phyloP scores from a whole-genome alignment of 1,140 invertebrate genomes.

The Tigriopus japonicus region DNA sequence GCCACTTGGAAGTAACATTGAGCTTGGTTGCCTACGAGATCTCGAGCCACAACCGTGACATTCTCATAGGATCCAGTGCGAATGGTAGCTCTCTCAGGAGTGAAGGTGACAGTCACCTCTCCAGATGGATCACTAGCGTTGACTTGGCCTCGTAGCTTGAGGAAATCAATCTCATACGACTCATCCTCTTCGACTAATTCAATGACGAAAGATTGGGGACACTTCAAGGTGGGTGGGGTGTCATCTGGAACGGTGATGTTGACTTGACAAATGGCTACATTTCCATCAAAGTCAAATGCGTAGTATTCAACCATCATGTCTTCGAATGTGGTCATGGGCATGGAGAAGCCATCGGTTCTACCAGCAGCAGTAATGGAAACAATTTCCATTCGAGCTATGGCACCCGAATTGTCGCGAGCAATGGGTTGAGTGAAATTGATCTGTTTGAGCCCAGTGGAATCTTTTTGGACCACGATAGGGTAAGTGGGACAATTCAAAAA shows the following conservation, averaged over 20 bases:
- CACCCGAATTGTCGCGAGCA: slow-evolving; percentile 81
- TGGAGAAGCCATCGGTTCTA: slow-evolving; percentile 70
- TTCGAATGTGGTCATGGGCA: slow-evolving; percentile 67
- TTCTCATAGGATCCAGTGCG: slow-evolving; percentile 79
- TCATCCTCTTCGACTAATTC: slow-evolving; percentile 75
- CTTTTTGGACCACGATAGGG: slow-evolving; percentile 69
- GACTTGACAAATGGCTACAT: slow-evolving; percentile 88
- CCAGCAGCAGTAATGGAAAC: slow-evolving; percentile 1
- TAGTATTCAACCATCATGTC: slow-evolving; percentile 85
- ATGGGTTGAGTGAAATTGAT: slow-evolving; percentile 82
- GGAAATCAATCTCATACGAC: slow-evolving; percentile 75
- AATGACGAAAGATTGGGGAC: slow-evolving; percentile 86
- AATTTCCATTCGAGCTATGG: slow-evolving; percentile 72
- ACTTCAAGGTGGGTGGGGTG: slow-evolving; percentile 76
- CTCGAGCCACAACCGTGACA: slow-evolving; percentile 72
- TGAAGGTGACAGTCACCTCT: slow-evolving; percentile 58
- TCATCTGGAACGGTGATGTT: slow-evolving; percentile 77
- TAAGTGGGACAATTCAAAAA: slow-evolving; percentile 89
- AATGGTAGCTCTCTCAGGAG: slow-evolving; percentile 66
- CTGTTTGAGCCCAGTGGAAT: slow-evolving; percentile 59
- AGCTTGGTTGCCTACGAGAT: slow-evolving; percentile 72
- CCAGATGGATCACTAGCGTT: slow-evolving; percentile 75
- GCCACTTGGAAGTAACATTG: slow-evolving; percentile 83
- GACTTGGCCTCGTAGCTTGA: slow-evolving; percentile 63
- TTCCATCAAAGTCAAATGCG: slow-evolving; percentile 89